A percentile compares a stretch with the other conserved stretches of the same genome.
Evolutionary conservation across 2,113 vertebrate genomes (phyloP).

Genomic region (Riparia riparia): DNA sequence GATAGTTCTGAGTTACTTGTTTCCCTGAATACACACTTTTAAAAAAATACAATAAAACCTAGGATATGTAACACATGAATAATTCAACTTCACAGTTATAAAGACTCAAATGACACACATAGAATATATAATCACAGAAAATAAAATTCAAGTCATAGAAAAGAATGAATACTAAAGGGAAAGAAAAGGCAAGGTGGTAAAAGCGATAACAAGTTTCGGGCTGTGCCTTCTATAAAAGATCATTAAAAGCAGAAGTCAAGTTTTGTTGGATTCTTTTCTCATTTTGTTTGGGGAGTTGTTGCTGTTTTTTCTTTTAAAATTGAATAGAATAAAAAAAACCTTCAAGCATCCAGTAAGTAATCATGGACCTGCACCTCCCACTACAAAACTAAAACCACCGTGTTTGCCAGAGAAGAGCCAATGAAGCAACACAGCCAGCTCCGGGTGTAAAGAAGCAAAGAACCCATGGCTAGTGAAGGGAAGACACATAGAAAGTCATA

Average conservation of each 20-base stretch:
- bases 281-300: not conserved
- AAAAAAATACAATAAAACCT: constrained; percentile 74
- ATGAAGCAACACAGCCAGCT: not conserved
- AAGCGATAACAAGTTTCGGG: constrained; percentile 76
- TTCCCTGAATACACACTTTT: constrained; percentile 79
- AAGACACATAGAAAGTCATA: not conserved
- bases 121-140: constrained; percentile 82
- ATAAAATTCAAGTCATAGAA: constrained; percentile 91
- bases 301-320: constrained; percentile 44
- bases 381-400: not conserved
- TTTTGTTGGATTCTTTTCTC: not conserved
- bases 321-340: constrained; percentile 36
- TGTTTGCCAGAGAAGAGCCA: constrained; percentile 58
- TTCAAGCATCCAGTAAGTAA: constrained; percentile 9
- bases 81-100: constrained; percentile 95
- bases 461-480: not conserved
- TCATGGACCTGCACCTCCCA: constrained; percentile 27
- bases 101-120: constrained; percentile 92
- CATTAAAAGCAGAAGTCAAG: constrained; percentile 53
- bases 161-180: constrained; percentile 79
- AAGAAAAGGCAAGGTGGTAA: constrained; percentile 81
- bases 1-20: constrained; percentile 72
- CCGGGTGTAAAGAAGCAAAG: not conserved
- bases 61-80: constrained; percentile 90
- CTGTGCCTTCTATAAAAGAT: constrained; percentile 68